These are phyloP conservation scores for Osmerus mordax DNA, from an alignment of 2,113 vertebrate species.

Conservation along the genomic window DNA sequence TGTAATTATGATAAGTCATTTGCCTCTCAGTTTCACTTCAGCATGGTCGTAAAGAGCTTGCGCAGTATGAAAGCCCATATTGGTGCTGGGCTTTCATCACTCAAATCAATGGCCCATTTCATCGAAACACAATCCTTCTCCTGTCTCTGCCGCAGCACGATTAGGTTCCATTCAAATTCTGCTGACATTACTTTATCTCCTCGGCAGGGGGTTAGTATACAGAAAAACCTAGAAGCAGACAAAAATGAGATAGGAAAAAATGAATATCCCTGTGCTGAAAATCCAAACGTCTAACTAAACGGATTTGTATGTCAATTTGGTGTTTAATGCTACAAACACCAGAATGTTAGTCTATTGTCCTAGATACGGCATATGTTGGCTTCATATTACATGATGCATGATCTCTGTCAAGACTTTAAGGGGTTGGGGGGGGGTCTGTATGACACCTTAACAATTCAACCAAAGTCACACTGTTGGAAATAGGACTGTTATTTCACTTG, in stretches of 20 bases:
- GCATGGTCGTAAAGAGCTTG: slow-evolving; percentile 34
- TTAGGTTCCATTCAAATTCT: slow-evolving; percentile 50
- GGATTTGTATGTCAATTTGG: not conserved
- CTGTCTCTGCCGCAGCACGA: slow-evolving; percentile 48
- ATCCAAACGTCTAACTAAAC: not conserved
- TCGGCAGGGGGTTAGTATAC: slow-evolving; percentile 26
- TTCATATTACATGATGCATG: slow-evolving; percentile 65
- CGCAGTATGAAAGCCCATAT: slow-evolving; percentile 44
- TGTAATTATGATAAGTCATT: slow-evolving; percentile 43
- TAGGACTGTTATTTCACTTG: slow-evolving; percentile 32
- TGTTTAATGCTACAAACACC: too few relatives aligned
- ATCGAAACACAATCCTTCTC: slow-evolving; percentile 67
- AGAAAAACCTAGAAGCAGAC: slow-evolving; percentile 10
- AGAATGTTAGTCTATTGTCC: not conserved
- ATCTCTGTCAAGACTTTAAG: slow-evolving; percentile 50
- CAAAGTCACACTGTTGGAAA: slow-evolving; percentile 29
- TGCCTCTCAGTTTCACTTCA: slow-evolving; percentile 31
- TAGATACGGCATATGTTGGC: slow-evolving; percentile 65
- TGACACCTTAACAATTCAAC: slow-evolving; percentile 49
- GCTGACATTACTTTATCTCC: slow-evolving; percentile 57
- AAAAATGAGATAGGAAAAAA: slow-evolving; percentile 27
- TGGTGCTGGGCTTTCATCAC: slow-evolving; percentile 57
- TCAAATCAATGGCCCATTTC: slow-evolving; percentile 73
- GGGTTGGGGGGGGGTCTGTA: slow-evolving; percentile 51
- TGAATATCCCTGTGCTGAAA: not conserved